phyloP scores from a whole-genome alignment of 2,888 invertebrate genomes.

The Teleogryllus oceanicus region DNA sequence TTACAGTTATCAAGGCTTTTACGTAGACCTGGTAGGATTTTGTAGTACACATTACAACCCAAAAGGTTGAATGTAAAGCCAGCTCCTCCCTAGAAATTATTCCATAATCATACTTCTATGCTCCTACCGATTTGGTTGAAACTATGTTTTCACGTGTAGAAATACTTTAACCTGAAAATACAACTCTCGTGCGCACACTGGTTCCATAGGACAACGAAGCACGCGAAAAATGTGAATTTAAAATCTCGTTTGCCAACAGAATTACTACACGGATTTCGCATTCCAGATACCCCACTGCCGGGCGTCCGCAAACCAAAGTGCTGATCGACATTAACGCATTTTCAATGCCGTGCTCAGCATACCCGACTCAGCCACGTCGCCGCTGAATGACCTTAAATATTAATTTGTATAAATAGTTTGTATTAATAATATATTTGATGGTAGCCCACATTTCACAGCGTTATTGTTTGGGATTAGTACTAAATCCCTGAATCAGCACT shows the following conservation, averaged over 20 bases:
- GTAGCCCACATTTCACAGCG: neutral
- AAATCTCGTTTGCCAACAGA: neutral
- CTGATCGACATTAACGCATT: neutral
- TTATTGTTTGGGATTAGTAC: neutral
- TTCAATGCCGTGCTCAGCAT: neutral
- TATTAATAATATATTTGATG: neutral
- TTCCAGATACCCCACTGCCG: neutral
- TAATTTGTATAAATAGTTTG: neutral
- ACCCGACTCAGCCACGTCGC: neutral
- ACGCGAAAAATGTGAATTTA: neutral
- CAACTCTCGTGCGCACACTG: too few species aligned
- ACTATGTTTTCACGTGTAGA: too few species aligned
- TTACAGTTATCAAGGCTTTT: too few species aligned
- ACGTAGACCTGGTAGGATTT: too few species aligned
- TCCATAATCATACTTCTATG: too few species aligned
- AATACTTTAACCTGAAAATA: too few species aligned
- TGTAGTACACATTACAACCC: too few species aligned
- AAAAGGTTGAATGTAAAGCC: too few species aligned
- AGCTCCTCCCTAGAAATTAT: too few species aligned
- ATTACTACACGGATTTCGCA: neutral
- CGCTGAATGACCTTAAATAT: neutral
- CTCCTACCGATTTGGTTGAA: too few species aligned
- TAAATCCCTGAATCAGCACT: neutral
- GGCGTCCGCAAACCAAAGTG: neutral
- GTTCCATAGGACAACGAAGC: neutral